A percentile compares a stretch with the other conserved stretches of the same genome.
Conservation (phyloP, 2,113 vertebrate species). For the Chelonoidis abingdonii region DNA sequence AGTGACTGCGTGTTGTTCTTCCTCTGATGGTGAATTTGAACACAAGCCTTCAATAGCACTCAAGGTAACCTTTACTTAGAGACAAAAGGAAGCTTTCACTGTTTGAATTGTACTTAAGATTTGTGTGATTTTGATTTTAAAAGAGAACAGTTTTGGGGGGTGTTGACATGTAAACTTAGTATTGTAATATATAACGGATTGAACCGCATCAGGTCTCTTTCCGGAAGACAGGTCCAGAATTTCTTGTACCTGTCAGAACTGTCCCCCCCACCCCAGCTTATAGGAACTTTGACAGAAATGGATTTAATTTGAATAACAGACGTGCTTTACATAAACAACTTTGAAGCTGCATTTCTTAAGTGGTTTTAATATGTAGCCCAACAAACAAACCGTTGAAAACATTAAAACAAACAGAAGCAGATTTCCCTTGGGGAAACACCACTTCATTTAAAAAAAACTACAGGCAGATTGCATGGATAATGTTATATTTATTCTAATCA, state of each 20-base stretch:
- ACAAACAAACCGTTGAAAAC: constrained; percentile 75
- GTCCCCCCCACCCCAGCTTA: constrained; percentile 5
- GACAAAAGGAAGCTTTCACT: not conserved
- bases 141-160: fast-evolving
- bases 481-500: constrained; percentile 64
- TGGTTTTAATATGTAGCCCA: constrained; percentile 69
- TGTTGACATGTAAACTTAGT: not conserved
- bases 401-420: constrained; percentile 73
- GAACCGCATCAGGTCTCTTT: constrained; percentile 10
- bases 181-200: not conserved
- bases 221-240: constrained; percentile 33
- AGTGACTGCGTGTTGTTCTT: constrained; percentile 40
- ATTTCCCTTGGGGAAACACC: constrained; percentile 58
- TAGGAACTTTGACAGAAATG: not conserved
- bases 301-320: constrained; percentile 55
- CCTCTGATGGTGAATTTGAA: constrained; percentile 83
- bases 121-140: not conserved
- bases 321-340: constrained; percentile 62
- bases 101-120: not conserved
- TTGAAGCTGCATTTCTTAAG: constrained; percentile 61
- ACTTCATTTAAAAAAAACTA: constrained; percentile 62
- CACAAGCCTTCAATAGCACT: constrained; percentile 57
- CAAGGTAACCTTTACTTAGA: constrained; percentile 79
- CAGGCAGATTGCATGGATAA: constrained; percentile 67
- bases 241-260: constrained; percentile 13